A percentile compares a stretch with the other conserved stretches of the same genome.
Conservation (phyloP, 2,888 invertebrate genomes). For the Malthinus seriepunctatus region DNA sequence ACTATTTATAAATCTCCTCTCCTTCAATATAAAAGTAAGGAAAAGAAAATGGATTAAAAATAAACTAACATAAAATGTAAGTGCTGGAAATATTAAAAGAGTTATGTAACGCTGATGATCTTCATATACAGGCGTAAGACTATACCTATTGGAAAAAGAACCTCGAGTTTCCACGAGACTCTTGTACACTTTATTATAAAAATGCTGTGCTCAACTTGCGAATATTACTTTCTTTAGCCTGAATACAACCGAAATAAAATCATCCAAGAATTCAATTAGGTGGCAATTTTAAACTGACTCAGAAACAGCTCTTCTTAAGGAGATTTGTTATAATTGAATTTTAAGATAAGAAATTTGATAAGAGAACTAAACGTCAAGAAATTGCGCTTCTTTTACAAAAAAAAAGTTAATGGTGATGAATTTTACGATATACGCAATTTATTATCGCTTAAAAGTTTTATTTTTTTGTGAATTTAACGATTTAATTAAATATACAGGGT, state of each 20-base stretch:
- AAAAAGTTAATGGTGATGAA: conserved; percentile 15
- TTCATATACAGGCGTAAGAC: too few species aligned
- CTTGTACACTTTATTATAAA: conserved; percentile 36
- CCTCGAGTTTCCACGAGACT: conserved; percentile 5
- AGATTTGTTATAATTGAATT: conserved; percentile 49
- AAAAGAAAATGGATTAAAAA: too few species aligned
- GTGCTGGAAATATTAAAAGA: too few species aligned
- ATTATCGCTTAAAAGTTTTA: conserved; percentile 3
- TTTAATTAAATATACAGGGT: too few species aligned
- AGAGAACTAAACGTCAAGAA: conserved; percentile 24
- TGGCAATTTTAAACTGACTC: conserved; percentile 45
- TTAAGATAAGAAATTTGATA: conserved; percentile 42
- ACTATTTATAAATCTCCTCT: too few species aligned
- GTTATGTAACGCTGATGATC: too few species aligned
- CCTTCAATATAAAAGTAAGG: too few species aligned
- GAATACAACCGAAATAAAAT: conserved; percentile 45
- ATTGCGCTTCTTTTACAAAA: conserved; percentile 8
- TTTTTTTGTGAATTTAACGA: too few species aligned
- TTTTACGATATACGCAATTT: not conserved
- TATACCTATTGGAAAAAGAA: conserved; percentile 4
- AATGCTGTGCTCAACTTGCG: conserved; percentile 43
- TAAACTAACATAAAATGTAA: too few species aligned
- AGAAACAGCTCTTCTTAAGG: conserved; percentile 36
- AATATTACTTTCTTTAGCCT: conserved; percentile 39
- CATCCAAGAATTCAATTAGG: conserved; percentile 47